These are phyloP conservation scores for Eunapius fragilis DNA, from an alignment of 37 sponge, comb jelly and placozoan species.

Conservation along the genomic window DNA sequence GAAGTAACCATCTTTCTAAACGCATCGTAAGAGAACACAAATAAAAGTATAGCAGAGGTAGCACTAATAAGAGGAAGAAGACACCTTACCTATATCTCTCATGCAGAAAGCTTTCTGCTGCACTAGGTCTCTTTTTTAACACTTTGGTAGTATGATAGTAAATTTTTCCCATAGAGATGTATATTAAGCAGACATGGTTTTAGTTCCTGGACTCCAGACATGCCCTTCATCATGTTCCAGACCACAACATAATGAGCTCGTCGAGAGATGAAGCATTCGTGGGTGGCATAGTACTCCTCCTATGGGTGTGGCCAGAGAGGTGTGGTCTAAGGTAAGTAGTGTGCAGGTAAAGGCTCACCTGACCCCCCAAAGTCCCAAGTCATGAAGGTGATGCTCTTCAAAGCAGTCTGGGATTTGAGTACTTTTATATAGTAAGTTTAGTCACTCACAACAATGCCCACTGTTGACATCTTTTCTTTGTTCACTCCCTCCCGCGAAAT, in stretches of 20 bases:
- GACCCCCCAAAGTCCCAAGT: conserved; percentile 97
- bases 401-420: conserved; percentile 44
- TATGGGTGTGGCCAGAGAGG: conserved; percentile 1
- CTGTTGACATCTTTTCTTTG: conserved; percentile 52
- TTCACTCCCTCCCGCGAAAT: not conserved
- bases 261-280: conserved; percentile 80
- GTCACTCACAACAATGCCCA: conserved; percentile 84
- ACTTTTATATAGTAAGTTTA: conserved; percentile 76
- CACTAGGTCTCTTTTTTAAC: too few relatives aligned
- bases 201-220: conserved; percentile 55
- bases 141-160: too few relatives aligned
- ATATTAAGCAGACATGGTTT: conserved; percentile 84
- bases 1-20: too few relatives aligned
- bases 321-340: not conserved
- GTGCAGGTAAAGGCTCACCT: conserved; percentile 36
- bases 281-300: conserved; percentile 85
- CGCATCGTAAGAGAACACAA: too few relatives aligned
- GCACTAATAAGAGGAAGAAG: too few relatives aligned
- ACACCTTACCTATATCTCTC: too few relatives aligned
- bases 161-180: too few relatives aligned
- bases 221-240: conserved; percentile 73
- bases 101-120: too few relatives aligned
- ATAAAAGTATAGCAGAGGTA: too few relatives aligned
- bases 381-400: conserved; percentile 83
- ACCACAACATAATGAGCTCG: conserved; percentile 77